Evolutionary conservation across 1,140 invertebrate genomes (phyloP).

Genomic region (Caenorhabditis briggsae): DNA sequence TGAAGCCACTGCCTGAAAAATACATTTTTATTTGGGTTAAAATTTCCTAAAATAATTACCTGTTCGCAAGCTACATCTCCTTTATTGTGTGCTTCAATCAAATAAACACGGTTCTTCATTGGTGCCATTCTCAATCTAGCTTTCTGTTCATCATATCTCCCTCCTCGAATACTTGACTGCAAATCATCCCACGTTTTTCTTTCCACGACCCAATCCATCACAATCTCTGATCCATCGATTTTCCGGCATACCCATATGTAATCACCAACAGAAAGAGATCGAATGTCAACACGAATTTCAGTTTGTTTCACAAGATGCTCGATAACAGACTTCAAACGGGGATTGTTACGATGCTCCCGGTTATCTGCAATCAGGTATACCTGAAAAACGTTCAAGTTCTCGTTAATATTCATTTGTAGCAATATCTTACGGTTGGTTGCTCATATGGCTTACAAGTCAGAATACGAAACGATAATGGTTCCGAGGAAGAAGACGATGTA

Average conservation of each 20-base stretch:
- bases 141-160: conserved; percentile 59
- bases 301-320: conserved; percentile 44
- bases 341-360: conserved; percentile 58
- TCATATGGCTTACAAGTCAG: conserved; percentile 49
- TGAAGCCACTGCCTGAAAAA: conserved; percentile 52
- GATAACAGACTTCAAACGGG: conserved; percentile 12
- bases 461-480: conserved; percentile 11
- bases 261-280: conserved; percentile 56
- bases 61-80: conserved; percentile 50
- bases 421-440: conserved; percentile 14
- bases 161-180: conserved; percentile 57
- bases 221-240: conserved; percentile 57
- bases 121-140: conserved; percentile 34
- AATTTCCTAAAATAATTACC: conserved; percentile 2
- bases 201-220: conserved; percentile 63
- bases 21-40: background rate
- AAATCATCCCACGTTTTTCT: conserved; percentile 61
- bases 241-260: conserved; percentile 58
- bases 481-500: background rate
- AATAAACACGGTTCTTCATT: conserved; percentile 57
- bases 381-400: background rate
- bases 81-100: conserved; percentile 30
- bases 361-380: conserved; percentile 56
- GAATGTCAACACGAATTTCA: conserved; percentile 55
- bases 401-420: background rate